Percentiles rank a stretch among this genome's conserved stretches.
phyloP scores from a whole-genome alignment of 2,113 vertebrate genomes.

The Gasterosteus nipponicus region DNA sequence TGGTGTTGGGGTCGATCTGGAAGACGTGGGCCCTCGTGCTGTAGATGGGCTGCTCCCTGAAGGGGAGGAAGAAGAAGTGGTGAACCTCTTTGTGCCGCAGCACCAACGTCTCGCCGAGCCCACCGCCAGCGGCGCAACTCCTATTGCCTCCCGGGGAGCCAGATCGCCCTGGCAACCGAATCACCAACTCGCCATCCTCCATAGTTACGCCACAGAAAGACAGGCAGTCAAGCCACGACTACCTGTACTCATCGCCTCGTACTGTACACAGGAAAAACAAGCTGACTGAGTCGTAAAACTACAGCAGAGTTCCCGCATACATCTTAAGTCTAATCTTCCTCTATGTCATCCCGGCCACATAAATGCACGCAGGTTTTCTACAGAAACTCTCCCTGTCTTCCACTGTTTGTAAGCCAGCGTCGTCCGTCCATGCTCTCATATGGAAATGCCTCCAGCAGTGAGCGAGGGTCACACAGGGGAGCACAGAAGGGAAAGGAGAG shows the following conservation, averaged over 20 bases:
- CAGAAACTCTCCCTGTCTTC: slow-evolving; percentile 36
- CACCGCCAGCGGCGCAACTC: slow-evolving; percentile 19
- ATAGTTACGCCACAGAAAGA: slow-evolving; percentile 47
- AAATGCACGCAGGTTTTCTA: slow-evolving; percentile 23
- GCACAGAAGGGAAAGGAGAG: slow-evolving; percentile 56
- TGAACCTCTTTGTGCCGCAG: slow-evolving; percentile 80
- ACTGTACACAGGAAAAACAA: slow-evolving; percentile 6
- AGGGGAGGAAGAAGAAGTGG: slow-evolving; percentile 82
- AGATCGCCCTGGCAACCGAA: slow-evolving; percentile 68
- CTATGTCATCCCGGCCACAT: slow-evolving; percentile 12
- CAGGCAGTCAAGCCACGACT: not conserved
- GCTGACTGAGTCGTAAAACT: not conserved
- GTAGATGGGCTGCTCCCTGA: slow-evolving; percentile 98
- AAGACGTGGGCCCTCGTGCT: slow-evolving; percentile 98
- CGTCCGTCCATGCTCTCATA: slow-evolving; percentile 74
- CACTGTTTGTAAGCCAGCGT: slow-evolving; percentile 47
- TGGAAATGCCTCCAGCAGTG: slow-evolving; percentile 77
- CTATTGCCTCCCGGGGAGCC: slow-evolving; percentile 51
- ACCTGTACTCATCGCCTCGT: slow-evolving; percentile 16
- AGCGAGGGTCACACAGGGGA: slow-evolving; percentile 71
- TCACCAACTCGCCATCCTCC: slow-evolving; percentile 72
- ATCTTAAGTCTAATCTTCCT: not conserved
- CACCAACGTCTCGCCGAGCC: slow-evolving; percentile 69
- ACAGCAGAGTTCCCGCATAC: not conserved
- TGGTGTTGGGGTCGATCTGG: slow-evolving; percentile 99